Conservation (phyloP, 2,113 vertebrate genomes). For the Vulpes vulpes region DNA sequence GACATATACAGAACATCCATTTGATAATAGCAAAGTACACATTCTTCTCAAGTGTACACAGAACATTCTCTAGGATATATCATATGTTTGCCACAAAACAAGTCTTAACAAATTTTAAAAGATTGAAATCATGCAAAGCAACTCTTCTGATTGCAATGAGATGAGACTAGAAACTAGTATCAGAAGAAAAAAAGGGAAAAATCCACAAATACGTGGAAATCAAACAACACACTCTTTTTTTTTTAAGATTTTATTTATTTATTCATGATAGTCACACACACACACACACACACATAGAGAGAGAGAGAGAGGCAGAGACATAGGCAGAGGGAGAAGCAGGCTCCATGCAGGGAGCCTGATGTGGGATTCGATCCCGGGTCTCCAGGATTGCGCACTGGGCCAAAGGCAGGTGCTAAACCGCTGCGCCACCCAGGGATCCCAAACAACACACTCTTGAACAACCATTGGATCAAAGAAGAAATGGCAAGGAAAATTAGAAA, state of each 20-base stretch:
- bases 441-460: constrained; percentile 12
- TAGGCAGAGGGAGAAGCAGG: too few species aligned
- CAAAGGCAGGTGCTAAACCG: too few species aligned
- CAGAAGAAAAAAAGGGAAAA: not conserved
- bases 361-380: too few species aligned
- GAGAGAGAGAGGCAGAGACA: too few species aligned
- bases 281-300: too few species aligned
- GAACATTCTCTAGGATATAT: not conserved
- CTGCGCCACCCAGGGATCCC: too few species aligned
- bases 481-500: not conserved
- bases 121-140: not conserved
- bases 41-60: not conserved
- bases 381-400: too few species aligned
- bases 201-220: constrained; percentile 4
- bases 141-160: not conserved
- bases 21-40: not conserved
- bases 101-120: not conserved
- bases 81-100: not conserved
- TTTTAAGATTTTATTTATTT: too few species aligned
- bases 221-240: not conserved
- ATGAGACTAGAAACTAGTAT: constrained; percentile 7
- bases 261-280: too few species aligned
- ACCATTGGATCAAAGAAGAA: not conserved
- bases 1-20: not conserved
- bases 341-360: too few species aligned